Evolutionary conservation across 2,113 vertebrate genomes (phyloP), one percentile per base, ranked within the genome.

Genomic region (Otis tarda): DNA sequence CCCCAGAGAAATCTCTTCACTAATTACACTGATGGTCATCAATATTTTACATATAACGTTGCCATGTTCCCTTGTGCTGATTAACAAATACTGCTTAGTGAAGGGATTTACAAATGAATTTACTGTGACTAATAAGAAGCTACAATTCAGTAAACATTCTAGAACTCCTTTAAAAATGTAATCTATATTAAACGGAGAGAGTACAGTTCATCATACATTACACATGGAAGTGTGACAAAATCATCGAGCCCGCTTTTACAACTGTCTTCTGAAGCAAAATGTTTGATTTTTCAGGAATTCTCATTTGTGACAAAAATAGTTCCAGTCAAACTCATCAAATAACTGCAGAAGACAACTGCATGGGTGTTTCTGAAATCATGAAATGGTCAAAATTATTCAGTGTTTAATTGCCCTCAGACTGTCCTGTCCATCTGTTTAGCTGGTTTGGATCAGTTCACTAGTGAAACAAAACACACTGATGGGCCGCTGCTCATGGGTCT

Each of bases 321-420:
- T 85, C 41, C 80, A 77, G 87, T 71, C 64, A 89, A 80, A 74
- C 14, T 73, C 33, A 24, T 63, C 53, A 80, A 87, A 71, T 55
- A 39, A 37, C 15, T 52, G 17, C 14, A 49, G 43, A 69, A 81
- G 80, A 24, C 12, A 75, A 14, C 8, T 63, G 11, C 57, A 88
- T 80, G 94, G 86, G 89, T 94, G 68, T 70, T 94, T 81, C 52
- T 77, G 53, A 69, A 83, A 90, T 53, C 91, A 43, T 87, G 83
- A 89, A 92, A 87, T 69, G 9, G 8, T 92, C 60, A 89, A 55
- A 87, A 87, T 82, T 82, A 70, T 56, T 83, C 61, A 63, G 27
- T 87, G 49, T 69, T 91, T 91, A 78, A 84, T 95, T 91, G 55
- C 53, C 60, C 47, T 69, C 50, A 49, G n/a, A 84, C 68, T 45